phyloP scores from a whole-genome alignment of 2,888 invertebrate species.

The Elegia similella region DNA sequence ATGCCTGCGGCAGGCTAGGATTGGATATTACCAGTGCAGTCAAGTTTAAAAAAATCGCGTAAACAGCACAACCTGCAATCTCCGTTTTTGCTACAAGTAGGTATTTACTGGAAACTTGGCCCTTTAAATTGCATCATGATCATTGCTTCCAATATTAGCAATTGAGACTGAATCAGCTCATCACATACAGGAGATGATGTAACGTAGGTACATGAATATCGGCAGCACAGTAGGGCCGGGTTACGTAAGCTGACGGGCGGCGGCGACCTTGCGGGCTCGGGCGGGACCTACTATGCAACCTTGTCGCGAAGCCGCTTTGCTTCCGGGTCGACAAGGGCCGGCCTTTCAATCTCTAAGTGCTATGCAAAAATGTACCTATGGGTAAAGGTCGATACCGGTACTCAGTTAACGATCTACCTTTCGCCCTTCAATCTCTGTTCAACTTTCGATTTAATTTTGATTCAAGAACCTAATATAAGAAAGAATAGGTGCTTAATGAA shows the following conservation, averaged over 20 bases:
- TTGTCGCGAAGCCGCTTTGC: constrained; percentile 64
- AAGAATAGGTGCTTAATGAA: not conserved
- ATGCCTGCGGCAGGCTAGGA: too few relatives aligned
- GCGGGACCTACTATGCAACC: constrained; percentile 53
- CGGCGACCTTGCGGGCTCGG: constrained; percentile 39
- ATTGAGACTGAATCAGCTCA: not conserved
- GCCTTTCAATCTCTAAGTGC: constrained; percentile 49
- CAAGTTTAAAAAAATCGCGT: too few relatives aligned
- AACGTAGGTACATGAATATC: constrained; percentile 21
- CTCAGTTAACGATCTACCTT: constrained; percentile 10
- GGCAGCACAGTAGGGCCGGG: constrained; percentile 43
- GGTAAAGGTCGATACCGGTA: constrained; percentile 27
- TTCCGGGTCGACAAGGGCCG: constrained; percentile 73
- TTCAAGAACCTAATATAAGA: not conserved
- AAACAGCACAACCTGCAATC: too few relatives aligned
- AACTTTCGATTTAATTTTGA: not conserved
- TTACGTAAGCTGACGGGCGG: constrained; percentile 62
- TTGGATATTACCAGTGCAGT: too few relatives aligned
- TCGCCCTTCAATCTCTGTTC: not conserved
- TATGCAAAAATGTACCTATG: constrained; percentile 20
- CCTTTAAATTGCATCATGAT: not conserved
- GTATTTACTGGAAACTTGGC: not conserved
- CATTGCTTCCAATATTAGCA: not conserved
- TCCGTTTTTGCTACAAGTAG: not conserved
- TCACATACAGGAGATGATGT: constrained; percentile 1